These are phyloP conservation scores for Synergus laeviventris DNA, from an alignment of 2,888 invertebrate genomes.

Conservation along the genomic window DNA sequence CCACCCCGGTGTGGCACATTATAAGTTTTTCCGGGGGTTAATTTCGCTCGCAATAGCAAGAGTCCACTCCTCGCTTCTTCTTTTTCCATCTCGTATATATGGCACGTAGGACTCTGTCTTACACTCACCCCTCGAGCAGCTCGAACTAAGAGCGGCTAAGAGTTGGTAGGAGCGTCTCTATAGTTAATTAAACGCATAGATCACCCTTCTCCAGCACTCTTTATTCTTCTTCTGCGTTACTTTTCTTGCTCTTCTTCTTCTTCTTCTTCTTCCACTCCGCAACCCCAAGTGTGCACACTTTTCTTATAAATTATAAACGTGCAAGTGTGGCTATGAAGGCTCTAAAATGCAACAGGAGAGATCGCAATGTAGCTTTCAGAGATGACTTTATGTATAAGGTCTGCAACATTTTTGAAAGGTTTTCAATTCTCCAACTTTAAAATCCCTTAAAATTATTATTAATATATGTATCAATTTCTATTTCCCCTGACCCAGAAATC, in stretches of 20 bases:
- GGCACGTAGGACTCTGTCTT: slow-evolving; percentile 45
- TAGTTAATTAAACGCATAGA: slow-evolving; percentile 76
- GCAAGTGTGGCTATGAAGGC: slow-evolving; percentile 26
- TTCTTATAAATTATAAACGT: slow-evolving; percentile 49
- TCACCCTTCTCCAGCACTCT: slow-evolving; percentile 65
- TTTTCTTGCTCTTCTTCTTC: slow-evolving; percentile 48
- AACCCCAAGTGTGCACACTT: slow-evolving; percentile 51
- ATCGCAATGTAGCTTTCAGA: neutral
- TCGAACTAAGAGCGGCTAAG: slow-evolving; percentile 71
- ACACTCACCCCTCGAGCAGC: slow-evolving; percentile 62
- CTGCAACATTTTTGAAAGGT: no score
- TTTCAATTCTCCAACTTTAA: no score
- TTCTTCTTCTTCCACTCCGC: slow-evolving; percentile 52
- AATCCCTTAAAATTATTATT: no score
- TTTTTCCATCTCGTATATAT: slow-evolving; percentile 45
- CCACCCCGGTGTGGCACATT: slow-evolving; percentile 69
- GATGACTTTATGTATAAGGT: no score
- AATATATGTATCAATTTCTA: no score
- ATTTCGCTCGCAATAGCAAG: slow-evolving; percentile 68
- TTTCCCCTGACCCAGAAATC: no score
- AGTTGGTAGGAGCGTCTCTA: slow-evolving; percentile 72
- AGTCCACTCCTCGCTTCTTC: slow-evolving; percentile 42
- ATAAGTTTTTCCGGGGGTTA: slow-evolving; percentile 74
- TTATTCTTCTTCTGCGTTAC: slow-evolving; percentile 49
- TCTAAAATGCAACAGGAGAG: neutral